Conservation (phyloP, 1,140 invertebrate genomes). For the Cyclina sinensis region DNA sequence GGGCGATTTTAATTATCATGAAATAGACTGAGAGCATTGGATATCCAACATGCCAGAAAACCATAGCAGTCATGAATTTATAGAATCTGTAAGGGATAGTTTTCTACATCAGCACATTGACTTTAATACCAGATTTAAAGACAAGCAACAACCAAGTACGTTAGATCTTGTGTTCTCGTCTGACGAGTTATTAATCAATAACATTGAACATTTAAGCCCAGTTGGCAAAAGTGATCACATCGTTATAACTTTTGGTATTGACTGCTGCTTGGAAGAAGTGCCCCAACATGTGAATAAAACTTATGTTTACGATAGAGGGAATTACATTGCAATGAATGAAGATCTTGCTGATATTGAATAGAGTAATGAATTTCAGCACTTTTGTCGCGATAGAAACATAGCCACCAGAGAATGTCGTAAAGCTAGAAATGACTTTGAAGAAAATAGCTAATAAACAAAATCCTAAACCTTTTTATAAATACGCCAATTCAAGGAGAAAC, state of each 20-base stretch:
- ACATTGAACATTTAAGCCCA: not conserved
- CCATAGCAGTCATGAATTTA: not conserved
- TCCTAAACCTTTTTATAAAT: constrained; percentile 6
- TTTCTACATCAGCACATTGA: constrained; percentile 13
- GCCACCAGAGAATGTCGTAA: constrained; percentile 9
- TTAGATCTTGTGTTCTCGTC: constrained; percentile 10
- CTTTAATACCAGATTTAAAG: constrained; percentile 32
- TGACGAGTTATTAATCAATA: not conserved
- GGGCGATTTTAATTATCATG: constrained; percentile 45
- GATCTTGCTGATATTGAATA: too few relatives aligned
- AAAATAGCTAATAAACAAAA: not conserved
- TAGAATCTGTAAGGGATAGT: constrained; percentile 40
- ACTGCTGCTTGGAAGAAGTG: too few relatives aligned
- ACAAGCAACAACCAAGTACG: constrained; percentile 13
- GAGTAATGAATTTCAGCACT: too few relatives aligned
- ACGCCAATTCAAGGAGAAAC: not conserved
- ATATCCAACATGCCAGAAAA: not conserved
- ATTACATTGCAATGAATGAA: too few relatives aligned
- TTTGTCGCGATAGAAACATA: too few relatives aligned
- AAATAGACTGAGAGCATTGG: constrained; percentile 21
- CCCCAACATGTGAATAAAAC: too few relatives aligned
- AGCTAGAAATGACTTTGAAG: constrained; percentile 28
- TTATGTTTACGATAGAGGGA: too few relatives aligned
- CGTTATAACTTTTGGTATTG: constrained; percentile 9
- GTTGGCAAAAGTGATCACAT: constrained; percentile 3